These are phyloP conservation scores for Alouatta caraya DNA, from an alignment of 2,797 vertebrate genomes.

Conservation along the genomic window DNA sequence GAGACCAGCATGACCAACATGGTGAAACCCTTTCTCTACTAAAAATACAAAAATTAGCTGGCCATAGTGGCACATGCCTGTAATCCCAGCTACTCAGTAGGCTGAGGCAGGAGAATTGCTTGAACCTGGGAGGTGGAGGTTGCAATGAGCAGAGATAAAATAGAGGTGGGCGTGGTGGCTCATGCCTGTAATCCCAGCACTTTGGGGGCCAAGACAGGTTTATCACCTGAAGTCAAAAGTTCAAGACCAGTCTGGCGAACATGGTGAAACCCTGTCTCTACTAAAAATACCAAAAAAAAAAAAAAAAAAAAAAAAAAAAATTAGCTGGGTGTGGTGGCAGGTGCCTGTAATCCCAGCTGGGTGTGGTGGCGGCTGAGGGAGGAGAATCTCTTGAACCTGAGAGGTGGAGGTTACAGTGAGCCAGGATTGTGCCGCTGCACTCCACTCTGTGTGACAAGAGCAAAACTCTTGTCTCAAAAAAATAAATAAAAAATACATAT, in stretches of 20 bases:
- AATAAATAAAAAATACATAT: no score
- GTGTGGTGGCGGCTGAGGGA: not conserved
- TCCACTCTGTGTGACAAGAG: not conserved
- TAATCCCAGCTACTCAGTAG: not conserved
- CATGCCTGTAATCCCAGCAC: no score
- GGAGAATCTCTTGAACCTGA: not conserved
- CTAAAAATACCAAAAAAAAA: not conserved
- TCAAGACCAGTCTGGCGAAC: not conserved
- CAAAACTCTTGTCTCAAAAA: no score
- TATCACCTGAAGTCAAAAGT: not conserved
- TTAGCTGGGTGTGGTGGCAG: not conserved
- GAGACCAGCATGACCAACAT: not conserved
- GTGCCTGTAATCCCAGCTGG: not conserved
- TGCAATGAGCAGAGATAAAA: not conserved
- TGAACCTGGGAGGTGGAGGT: not conserved
- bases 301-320: not conserved
- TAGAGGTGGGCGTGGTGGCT: no score
- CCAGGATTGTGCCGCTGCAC: not conserved
- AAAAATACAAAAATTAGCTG: not conserved
- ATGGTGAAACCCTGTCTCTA: not conserved
- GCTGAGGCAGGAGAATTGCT: not conserved
- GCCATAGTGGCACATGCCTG: not conserved
- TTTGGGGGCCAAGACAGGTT: no score
- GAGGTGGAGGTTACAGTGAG: not conserved
- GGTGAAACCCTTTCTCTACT: not conserved